phyloP scores from a whole-genome alignment of 2,113 vertebrate species.

The Lasiurus cinereus region DNA sequence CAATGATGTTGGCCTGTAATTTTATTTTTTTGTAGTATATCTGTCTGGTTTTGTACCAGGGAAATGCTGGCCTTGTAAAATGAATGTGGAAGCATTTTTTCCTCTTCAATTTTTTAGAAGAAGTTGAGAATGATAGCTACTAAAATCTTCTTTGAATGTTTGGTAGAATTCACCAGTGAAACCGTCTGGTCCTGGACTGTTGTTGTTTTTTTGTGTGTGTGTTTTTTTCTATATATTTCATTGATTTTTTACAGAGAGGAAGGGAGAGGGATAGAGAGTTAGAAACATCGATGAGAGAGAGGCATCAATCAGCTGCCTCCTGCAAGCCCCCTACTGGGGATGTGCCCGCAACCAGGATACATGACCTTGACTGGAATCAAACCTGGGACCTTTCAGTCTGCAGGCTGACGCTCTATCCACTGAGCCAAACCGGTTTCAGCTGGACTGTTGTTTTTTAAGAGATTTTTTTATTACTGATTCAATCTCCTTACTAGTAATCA shows the following conservation, averaged over 20 bases:
- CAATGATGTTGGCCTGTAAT: background rate
- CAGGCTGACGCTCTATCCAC: too few species aligned
- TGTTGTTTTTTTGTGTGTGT: background rate
- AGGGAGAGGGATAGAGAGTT: too few species aligned
- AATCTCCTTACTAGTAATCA: background rate
- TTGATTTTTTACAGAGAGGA: too few species aligned
- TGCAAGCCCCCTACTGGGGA: too few species aligned
- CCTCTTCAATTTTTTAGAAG: background rate
- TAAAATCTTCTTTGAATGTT: background rate
- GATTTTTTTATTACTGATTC: background rate
- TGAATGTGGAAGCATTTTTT: background rate
- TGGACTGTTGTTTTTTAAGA: background rate
- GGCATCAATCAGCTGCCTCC: too few species aligned
- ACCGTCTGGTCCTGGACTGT: background rate
- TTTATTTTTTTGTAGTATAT: background rate
- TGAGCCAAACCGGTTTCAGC: background rate
- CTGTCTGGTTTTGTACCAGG: background rate
- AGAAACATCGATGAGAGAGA: too few species aligned
- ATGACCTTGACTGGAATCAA: too few species aligned
- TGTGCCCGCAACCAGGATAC: too few species aligned
- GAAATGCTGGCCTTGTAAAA: background rate
- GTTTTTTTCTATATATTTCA: too few species aligned
- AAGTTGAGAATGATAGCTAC: background rate
- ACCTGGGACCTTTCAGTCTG: too few species aligned
- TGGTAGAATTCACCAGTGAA: background rate